phyloP scores from a whole-genome alignment of 2,113 vertebrate species.

The Triplophysa siluroides region DNA sequence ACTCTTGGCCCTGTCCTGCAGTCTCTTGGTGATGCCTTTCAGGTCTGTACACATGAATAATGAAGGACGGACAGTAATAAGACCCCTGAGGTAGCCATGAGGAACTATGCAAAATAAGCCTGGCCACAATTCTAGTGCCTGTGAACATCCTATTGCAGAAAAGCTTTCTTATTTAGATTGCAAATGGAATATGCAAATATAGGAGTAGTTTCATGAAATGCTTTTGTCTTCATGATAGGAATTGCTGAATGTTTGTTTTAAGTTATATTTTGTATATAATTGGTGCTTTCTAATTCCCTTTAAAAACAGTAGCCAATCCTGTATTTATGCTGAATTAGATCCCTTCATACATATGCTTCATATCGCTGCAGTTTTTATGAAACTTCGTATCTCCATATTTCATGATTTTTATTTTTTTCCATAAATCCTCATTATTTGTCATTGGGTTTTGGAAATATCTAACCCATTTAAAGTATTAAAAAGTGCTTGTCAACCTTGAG shows the following conservation, averaged over 20 bases:
- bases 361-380: too few relatives aligned
- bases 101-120: slow-evolving; percentile 9
- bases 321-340: too few relatives aligned
- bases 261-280: neutral
- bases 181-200: neutral
- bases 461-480: too few relatives aligned
- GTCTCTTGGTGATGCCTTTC: slow-evolving; percentile 33
- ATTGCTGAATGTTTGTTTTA: neutral
- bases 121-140: neutral
- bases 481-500: too few relatives aligned
- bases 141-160: neutral
- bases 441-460: too few relatives aligned
- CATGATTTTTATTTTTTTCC: too few relatives aligned
- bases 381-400: too few relatives aligned
- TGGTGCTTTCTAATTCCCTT: neutral
- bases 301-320: neutral
- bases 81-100: slow-evolving; percentile 38
- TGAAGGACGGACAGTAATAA: slow-evolving; percentile 42
- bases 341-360: too few relatives aligned
- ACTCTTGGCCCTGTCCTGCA: slow-evolving; percentile 8
- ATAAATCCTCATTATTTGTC: too few relatives aligned
- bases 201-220: neutral
- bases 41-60: slow-evolving; percentile 49
- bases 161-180: neutral
- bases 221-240: neutral